These are phyloP conservation scores for Marmota flaviventris DNA, from an alignment of 2,113 vertebrate species.

Conservation along the genomic window DNA sequence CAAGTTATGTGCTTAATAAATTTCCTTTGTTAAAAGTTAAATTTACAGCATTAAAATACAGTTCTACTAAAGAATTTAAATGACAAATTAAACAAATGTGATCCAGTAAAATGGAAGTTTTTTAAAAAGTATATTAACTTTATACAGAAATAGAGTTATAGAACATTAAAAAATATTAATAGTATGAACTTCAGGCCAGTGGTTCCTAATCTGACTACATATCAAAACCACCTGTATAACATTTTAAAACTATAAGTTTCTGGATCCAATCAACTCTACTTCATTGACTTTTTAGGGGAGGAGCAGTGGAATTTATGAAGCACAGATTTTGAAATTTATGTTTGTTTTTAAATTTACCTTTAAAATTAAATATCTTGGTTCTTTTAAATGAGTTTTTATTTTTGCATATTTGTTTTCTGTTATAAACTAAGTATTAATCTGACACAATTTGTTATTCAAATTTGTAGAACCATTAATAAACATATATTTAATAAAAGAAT, in stretches of 20 bases:
- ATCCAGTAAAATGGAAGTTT: neutral
- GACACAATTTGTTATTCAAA: slow-evolving; percentile 37
- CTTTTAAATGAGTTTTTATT: slow-evolving; percentile 23
- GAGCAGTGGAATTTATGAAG: neutral
- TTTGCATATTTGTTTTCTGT: neutral
- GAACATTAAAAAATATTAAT: neutral
- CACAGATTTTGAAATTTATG: neutral
- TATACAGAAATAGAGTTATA: neutral
- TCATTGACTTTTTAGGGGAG: neutral
- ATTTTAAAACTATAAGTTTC: slow-evolving; percentile 7
- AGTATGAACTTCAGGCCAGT: neutral
- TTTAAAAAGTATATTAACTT: neutral
- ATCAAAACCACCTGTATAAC: neutral
- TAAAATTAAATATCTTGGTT: neutral
- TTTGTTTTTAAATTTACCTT: neutral
- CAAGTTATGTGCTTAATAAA: neutral
- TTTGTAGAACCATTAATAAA: slow-evolving; percentile 46
- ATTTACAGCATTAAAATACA: neutral
- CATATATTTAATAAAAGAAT: slow-evolving; percentile 48
- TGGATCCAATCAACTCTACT: neutral
- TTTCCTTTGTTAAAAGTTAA: neutral
- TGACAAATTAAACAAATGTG: slow-evolving; percentile 20
- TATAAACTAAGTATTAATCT: slow-evolving; percentile 38
- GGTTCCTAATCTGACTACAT: neutral
- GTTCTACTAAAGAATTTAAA: neutral